Base-by-base conservation (phyloP, 2,797 vertebrate species). In the Silurus aristotelis region DNA sequence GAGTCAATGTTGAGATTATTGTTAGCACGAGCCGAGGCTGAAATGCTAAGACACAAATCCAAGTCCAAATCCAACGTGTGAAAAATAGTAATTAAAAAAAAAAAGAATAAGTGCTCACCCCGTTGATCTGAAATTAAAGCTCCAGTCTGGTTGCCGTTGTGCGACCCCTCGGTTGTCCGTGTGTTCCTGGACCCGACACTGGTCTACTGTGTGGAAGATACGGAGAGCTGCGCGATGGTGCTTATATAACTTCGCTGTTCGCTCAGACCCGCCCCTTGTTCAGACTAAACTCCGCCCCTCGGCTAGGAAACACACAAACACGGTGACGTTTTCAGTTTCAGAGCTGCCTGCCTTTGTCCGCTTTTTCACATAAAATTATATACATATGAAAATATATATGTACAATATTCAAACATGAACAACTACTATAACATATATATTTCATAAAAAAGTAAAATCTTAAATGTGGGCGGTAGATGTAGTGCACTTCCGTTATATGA, bases 91-190 rank as follows among this genome's bases (percentile, higher is more conserved):
- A 9, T 22, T n/a, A n/a, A n/a, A n/a, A 46, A 52, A 13, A 15
- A 7, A 5, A 9, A 0, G 6, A 68, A 27, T 1, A 64, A 3
- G 17, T 63, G 87, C 94, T 94, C 83, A 96, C 95, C 95, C 95
- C 94, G 95, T 95, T 89, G 87, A 77, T 89, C n/a, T 90, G 87
- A 20, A 27, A 87, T 94, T 92, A 95, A 84, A 94, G 95, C 95
- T 95, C 95, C 95, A 96, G 95, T 89, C 93, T 96, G 94, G 81
- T 91, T 90, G 94, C 94, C 92, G 95, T 89, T 91, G 89, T 91
- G 87, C 89, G 91, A 92, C 91, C 94, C 85, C 82, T 87, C 93
- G 91, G 93, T 88, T 88, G 90, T 92, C 89, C 87, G 87, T 72
- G 89, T 55, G 86, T 75, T 31, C 87, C 84, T 89, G 58, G 89